phyloP scores from a whole-genome alignment of 2,888 invertebrate species.

The Scotopteryx bipunctaria region DNA sequence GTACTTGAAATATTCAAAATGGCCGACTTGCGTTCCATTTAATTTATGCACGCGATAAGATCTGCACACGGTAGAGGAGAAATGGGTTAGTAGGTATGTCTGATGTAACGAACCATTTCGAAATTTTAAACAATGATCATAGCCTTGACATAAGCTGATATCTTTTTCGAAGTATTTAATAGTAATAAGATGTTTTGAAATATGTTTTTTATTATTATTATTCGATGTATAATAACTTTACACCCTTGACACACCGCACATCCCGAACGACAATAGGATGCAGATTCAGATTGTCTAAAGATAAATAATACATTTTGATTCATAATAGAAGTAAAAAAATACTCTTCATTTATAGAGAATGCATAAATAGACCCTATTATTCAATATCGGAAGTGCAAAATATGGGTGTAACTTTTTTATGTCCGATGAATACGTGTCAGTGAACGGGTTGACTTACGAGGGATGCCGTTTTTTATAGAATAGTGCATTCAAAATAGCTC shows the following conservation, averaged over 20 bases:
- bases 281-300: slow-evolving; percentile 81
- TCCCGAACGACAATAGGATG: slow-evolving; percentile 81
- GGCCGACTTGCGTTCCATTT: slow-evolving; percentile 61
- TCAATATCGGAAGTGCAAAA: slow-evolving; percentile 81
- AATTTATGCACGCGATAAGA: slow-evolving; percentile 70
- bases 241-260: slow-evolving; percentile 82
- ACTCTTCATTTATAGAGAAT: slow-evolving; percentile 82
- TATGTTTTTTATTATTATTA: slow-evolving; percentile 58
- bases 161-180: background rate
- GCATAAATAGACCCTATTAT: slow-evolving; percentile 83
- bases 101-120: slow-evolving; percentile 16
- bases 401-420: slow-evolving; percentile 83
- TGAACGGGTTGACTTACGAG: slow-evolving; percentile 79
- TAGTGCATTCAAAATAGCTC: slow-evolving; percentile 80
- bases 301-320: slow-evolving; percentile 84
- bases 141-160: no score
- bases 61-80: slow-evolving; percentile 41
- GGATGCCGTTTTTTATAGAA: slow-evolving; percentile 64
- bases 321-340: slow-evolving; percentile 80
- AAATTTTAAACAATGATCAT: no score
- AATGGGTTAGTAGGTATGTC: slow-evolving; percentile 22
- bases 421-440: slow-evolving; percentile 76
- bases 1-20: slow-evolving; percentile 77
- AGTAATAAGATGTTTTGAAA: background rate
- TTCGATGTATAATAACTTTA: slow-evolving; percentile 72